Evolutionary conservation across 2,888 invertebrate genomes (phyloP), one percentile per base, ranked within the genome.

Genomic region (Drosophila imparisetae): DNA sequence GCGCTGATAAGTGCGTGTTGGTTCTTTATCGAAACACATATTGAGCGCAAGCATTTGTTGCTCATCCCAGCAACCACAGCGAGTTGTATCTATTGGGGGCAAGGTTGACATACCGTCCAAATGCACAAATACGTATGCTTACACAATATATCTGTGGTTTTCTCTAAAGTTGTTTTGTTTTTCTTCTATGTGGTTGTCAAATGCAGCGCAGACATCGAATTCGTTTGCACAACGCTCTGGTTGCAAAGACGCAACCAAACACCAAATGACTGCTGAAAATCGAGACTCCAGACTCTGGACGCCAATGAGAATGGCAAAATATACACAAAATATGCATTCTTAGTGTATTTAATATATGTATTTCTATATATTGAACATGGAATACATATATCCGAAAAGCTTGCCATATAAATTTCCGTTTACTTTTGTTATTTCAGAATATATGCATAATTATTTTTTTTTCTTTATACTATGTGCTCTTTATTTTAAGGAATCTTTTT

Each of bases 81-180:
- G 27, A 55, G 49, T 53, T 66, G 30, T 80, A 80, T 89, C 83
- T 75, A 86, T 70, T 79, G 72, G 73, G 90, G 76, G 55, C 89
- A 86, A 90, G 90, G 89, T 90, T 86, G 90, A 66, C 70, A 79
- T 67, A 72, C 49, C 61, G 40, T 54, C 60, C 70, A 78, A 82
- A 75, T 73, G 71, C 85, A 83, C 62, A 61, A 65, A 40, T 57
- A 61, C 64, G 52, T 59, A n/a, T 72, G 66, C 67, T 69, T 77
- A 81, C 81, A 77, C 78, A 78, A 80, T 49, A 62, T 60, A 62
- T 66, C 45, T 62, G 58, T 68, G 54, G 54, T 59, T 62, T 54
- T 36, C 36, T 54, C 2, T 54, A 18, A 36, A 7, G 2, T 27
- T 45, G 13, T 13, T 42, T 5, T n/a, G 13, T 8, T 13, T 5